These are phyloP conservation scores for Ctena decussata DNA, from an alignment of 2,888 invertebrate genomes.

Conservation along the genomic window DNA sequence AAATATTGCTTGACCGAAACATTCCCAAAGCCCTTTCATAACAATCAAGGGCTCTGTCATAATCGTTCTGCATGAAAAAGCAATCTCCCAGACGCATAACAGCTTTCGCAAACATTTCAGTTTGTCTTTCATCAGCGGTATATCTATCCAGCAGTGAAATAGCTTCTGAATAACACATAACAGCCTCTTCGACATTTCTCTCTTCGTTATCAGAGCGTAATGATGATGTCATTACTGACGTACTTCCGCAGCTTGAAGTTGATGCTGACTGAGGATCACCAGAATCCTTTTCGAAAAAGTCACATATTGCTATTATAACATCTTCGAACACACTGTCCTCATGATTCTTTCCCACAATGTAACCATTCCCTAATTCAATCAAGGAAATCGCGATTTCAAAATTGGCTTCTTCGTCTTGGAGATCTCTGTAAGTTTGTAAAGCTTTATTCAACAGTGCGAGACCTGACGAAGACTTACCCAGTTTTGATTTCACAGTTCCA, in stretches of 20 bases:
- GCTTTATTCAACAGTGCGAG: conserved; percentile 82
- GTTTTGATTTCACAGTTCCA: conserved; percentile 81
- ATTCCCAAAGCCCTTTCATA: conserved; percentile 84
- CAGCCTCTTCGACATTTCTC: conserved; percentile 82
- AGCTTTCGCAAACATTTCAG: conserved; percentile 79
- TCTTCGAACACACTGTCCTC: conserved; percentile 82
- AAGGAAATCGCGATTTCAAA: conserved; percentile 82
- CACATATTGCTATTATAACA: conserved; percentile 82
- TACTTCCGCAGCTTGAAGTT: conserved; percentile 67
- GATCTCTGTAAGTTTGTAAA: conserved; percentile 77
- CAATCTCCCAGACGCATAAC: conserved; percentile 85
- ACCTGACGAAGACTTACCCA: conserved; percentile 82
- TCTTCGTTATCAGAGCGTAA: conserved; percentile 72
- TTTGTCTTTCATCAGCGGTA: conserved; percentile 72
- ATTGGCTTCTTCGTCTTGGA: conserved; percentile 79
- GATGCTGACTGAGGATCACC: conserved; percentile 71
- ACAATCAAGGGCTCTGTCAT: conserved; percentile 81
- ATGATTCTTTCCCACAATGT: conserved; percentile 80
- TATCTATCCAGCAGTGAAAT: conserved; percentile 79
- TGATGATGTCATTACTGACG: conserved; percentile 67
- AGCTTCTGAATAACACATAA: conserved; percentile 83
- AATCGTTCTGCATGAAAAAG: conserved; percentile 84
- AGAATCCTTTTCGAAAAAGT: conserved; percentile 82
- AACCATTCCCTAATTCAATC: conserved; percentile 84
- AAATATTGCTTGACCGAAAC: conserved; percentile 76